These are phyloP conservation scores for Prionace glauca DNA, from an alignment of 2,797 vertebrate genomes.

Conservation along the genomic window DNA sequence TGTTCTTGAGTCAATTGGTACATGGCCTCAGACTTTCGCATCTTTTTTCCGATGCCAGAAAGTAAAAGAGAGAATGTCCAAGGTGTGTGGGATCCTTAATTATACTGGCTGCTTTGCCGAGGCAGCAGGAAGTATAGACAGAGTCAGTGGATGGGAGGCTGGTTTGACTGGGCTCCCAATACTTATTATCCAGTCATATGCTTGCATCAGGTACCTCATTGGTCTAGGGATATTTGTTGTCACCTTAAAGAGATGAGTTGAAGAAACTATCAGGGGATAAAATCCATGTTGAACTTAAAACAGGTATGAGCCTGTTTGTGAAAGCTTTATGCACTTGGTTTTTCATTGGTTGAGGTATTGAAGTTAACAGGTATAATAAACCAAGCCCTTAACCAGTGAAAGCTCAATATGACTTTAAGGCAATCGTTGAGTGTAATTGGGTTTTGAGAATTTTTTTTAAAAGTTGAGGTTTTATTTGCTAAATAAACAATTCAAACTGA, in stretches of 20 bases:
- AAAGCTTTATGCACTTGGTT: neutral
- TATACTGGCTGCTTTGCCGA: no score
- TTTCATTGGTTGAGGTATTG: neutral
- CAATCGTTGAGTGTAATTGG: neutral
- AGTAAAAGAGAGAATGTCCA: no score
- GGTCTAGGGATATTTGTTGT: neutral
- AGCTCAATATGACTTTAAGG: neutral
- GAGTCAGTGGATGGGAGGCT: no score
- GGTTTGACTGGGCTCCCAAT: neutral
- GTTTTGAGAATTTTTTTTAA: neutral
- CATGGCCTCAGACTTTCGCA: no score
- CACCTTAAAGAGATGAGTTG: neutral
- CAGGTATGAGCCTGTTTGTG: neutral
- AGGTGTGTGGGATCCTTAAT: no score
- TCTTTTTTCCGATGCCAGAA: no score
- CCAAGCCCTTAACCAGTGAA: neutral
- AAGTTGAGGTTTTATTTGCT: constrained; percentile 10
- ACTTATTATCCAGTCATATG: neutral
- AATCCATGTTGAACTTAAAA: neutral
- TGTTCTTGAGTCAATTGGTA: no score
- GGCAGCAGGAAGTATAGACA: no score
- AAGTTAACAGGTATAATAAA: neutral
- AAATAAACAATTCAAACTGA: constrained; percentile 34
- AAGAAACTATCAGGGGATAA: neutral
- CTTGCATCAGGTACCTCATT: neutral